phyloP scores from a whole-genome alignment of 1,140 invertebrate species.

The silkworm (Bombyx mori) region ASM3026992v2 NC_085126.1:8278501-8279000 shows the following conservation, averaged over 20 bases:
- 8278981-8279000: not conserved
- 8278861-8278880: constrained; percentile 7
- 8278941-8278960: constrained; percentile 3
- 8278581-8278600: constrained; percentile 4
- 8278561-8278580: constrained; percentile 9
- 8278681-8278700: constrained; percentile 13
- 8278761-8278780: constrained; percentile 12
- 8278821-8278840: not conserved
- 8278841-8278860: constrained; percentile 2
- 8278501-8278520: constrained; percentile 20
- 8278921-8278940: constrained; percentile 6
- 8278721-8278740: constrained; percentile 12
- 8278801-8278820: not conserved
- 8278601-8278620: constrained; percentile 4
- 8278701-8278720: constrained; percentile 11
- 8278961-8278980: constrained; percentile 2
- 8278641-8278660: constrained; percentile 12
- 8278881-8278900: constrained; percentile 1
- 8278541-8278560: constrained; percentile 10
- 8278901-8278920: constrained; percentile 1
- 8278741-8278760: constrained; percentile 14
- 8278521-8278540: constrained; percentile 11
- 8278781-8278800: constrained; percentile 1
- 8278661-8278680: constrained; percentile 10
- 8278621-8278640: constrained; percentile 6